Evolutionary conservation across 2,113 vertebrate genomes (phyloP), one percentile per base, ranked within the genome.

Genomic region (Chaetops frenatus): DNA sequence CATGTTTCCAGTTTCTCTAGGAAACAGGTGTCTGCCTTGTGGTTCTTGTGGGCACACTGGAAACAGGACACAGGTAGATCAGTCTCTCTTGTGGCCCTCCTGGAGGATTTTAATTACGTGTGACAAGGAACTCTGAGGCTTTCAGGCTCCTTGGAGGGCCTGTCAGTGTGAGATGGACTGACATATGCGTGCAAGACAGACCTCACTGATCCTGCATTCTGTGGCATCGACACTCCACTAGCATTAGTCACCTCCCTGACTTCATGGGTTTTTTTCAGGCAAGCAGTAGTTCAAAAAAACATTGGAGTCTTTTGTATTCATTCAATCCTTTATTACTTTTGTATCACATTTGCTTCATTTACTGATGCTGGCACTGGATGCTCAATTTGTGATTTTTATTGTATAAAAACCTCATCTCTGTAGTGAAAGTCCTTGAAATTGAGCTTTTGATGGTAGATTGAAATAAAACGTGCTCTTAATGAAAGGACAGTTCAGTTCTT

Each of bases 401-500:
- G 54, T 90, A 31, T 28, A 60, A 72, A 91, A 88, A 36, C 28
- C 36, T 91, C 61, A 57, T 57, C 20, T 88, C 36, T 76, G 29
- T 56, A 45, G 42, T 65, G 40, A 47, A 82, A 70, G 91, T 92
- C 69, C 89, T 95, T 87, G 83, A 67, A 94, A 84, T 81, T 1
- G 16, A 58, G 83, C 54, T 91, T 95, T 95, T 69, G 65, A 62
- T 94, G 57, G 44, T 78, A 73, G 31, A 45, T 64, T 91, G 86
- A 84, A 86, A 66, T 88, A 92, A 92, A 91, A 48, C 33, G 16
- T n/a, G 28, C 48, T 89, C 69, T 76, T 86, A 83, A 69, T 86
- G 81, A 91, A 81, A 36, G 61, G 69, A 36, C 2, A 5, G 44
- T 64, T 90, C 61, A 2, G 2, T 73, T 86, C 33, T 81, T 67